Conservation (phyloP, 2,113 vertebrate species). For the Daboia siamensis region DNA sequence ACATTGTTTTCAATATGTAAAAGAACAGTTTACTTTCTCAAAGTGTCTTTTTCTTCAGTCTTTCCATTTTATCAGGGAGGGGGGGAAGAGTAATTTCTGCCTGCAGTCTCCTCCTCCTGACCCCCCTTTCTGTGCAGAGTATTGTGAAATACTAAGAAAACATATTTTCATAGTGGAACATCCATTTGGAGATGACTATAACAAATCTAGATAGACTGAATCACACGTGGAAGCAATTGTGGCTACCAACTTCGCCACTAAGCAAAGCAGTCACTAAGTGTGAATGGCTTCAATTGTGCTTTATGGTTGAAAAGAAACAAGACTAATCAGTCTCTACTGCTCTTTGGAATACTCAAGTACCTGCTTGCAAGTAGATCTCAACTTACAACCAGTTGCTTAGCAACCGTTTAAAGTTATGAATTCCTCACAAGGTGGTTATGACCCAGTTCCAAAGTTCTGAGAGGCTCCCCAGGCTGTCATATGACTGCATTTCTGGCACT, state of each 20-base stretch:
- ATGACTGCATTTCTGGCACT: neutral
- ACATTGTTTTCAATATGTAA: neutral
- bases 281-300: neutral
- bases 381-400: neutral
- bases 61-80: neutral
- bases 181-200: neutral
- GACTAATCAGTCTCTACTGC: neutral
- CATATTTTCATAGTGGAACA: neutral
- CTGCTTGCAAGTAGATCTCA: neutral
- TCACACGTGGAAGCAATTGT: neutral
- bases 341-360: neutral
- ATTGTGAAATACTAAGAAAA: neutral
- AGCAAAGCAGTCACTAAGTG: neutral
- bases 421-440: neutral
- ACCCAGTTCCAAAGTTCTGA: neutral
- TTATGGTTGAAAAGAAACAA: neutral
- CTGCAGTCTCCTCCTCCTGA: neutral
- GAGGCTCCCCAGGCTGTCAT: neutral
- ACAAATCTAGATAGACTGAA: neutral
- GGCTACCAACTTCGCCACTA: neutral
- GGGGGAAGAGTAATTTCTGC: neutral
- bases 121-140: neutral
- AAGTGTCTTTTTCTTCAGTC: neutral
- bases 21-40: neutral
- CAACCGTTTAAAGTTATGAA: neutral